Evolutionary conservation across 2,113 vertebrate genomes (phyloP).

Genomic region (Aplodontia rufa): DNA sequence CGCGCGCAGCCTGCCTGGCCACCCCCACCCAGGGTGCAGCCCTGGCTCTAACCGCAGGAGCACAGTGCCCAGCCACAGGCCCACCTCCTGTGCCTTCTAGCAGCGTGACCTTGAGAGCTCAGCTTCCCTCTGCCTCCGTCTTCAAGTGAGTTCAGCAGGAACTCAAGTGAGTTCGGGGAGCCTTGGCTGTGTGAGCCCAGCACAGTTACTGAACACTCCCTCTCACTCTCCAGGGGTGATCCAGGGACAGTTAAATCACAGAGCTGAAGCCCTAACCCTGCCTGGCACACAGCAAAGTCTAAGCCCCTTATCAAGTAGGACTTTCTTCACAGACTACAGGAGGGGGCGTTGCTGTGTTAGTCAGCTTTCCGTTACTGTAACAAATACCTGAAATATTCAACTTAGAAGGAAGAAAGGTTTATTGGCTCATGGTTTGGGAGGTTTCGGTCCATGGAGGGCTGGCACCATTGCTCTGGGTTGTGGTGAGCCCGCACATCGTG

Average conservation of each 20-base stretch:
- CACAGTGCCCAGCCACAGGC: background rate
- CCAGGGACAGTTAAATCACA: no score
- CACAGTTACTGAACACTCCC: background rate
- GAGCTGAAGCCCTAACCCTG: accelerated
- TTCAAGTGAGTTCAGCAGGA: background rate
- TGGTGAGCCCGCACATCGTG: no score
- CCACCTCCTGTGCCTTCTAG: background rate
- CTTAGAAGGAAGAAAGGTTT: no score
- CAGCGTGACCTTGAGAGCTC: background rate
- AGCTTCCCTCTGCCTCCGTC: background rate
- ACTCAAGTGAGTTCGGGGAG: no score
- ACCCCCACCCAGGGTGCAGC: background rate
- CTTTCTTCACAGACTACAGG: background rate
- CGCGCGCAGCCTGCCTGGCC: background rate
- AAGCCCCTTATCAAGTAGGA: background rate
- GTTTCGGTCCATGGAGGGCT: no score
- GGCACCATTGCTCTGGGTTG: no score
- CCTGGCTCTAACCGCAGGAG: no score
- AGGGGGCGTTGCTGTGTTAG: no score
- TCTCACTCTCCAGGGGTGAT: no score
- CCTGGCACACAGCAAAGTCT: background rate
- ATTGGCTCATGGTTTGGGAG: no score
- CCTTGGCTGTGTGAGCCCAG: background rate
- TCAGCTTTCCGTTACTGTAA: no score
- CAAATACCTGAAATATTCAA: no score